Base-by-base conservation (phyloP, 2,113 vertebrate genomes). In the Sapajus apella region DNA sequence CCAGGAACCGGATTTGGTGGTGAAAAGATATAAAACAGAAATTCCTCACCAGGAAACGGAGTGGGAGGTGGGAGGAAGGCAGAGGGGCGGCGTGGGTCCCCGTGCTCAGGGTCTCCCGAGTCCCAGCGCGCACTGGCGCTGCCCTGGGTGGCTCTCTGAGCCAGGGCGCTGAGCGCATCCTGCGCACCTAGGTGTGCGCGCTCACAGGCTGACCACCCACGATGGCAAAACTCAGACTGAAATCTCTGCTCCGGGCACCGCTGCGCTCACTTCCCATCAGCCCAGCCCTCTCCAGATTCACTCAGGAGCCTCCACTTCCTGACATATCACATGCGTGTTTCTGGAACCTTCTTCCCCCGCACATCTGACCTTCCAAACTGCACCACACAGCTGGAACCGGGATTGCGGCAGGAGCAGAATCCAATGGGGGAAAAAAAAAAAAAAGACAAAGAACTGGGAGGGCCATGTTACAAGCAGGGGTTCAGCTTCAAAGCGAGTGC, bases 1-100 rank as follows among this genome's bases (percentile, higher is more conserved):
- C 89, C 91, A 97, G 97, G 95, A 97, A 97, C 85, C 87, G 87
- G 92, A 68, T 93, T 52, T 86, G 82, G 83, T 52, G 23, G 1
- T 32, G 87, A 68, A 25, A 43, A 37, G 56, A 88, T 30, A 90
- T 58, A 76, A 66, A 72, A 55, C 14, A 82, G 76, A 92, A 96
- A 75, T n/a, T 93, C 61, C 68, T 40, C 70, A 0, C n/a, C 50
- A 66, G 77, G 73, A 43, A 76, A 20, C 79, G 32, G 0, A 87
- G 82, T 5, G 35, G 30, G 66, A n/a, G 16, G 16, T n/a, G 66
- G 66, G 61, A 30, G 27, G 61, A 30, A 14, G 12, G 61, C 5
- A 64, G 61, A 32, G 61, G 61, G 30, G 52, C 16, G 50, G 16
- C 52, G 16, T 52, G 52, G 52, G 52, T 52, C 52, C 61, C 61